Conservation (phyloP, 2,113 vertebrate genomes). For the Herpetotheres cachinnans region DNA sequence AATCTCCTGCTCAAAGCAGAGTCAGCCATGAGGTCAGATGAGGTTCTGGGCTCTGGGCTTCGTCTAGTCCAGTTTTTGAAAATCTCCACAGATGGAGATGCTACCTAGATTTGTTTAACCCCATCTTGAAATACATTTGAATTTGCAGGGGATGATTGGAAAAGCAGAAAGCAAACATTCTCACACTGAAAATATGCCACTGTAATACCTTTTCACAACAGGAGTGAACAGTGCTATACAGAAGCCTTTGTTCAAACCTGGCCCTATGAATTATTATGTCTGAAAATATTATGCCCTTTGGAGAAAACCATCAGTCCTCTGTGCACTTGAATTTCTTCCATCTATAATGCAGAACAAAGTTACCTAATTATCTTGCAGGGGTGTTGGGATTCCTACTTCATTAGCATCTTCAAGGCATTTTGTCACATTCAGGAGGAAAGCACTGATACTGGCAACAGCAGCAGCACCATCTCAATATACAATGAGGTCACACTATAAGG, state of each 20-base stretch:
- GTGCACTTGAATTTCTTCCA: neutral
- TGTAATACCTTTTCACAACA: neutral
- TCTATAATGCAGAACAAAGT: neutral
- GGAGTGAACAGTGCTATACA: neutral
- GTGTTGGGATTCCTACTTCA: constrained; percentile 4
- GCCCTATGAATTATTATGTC: neutral
- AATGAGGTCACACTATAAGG: neutral
- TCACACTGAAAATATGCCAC: neutral
- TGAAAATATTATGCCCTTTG: neutral
- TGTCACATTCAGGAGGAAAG: neutral
- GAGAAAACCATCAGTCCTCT: neutral
- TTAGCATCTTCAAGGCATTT: constrained; percentile 14
- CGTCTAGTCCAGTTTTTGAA: neutral
- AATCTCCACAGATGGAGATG: neutral
- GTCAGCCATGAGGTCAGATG: neutral
- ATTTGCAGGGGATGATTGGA: neutral
- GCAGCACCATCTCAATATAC: neutral
- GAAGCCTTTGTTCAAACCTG: neutral
- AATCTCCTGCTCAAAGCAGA: neutral
- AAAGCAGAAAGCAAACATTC: neutral
- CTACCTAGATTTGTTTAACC: neutral
- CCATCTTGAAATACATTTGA: neutral
- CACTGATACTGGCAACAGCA: neutral
- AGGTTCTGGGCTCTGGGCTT: neutral
- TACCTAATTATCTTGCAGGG: constrained; percentile 11